Evolutionary conservation across 2,113 vertebrate species (phyloP).

Genomic region (Syrmaticus mikado): DNA sequence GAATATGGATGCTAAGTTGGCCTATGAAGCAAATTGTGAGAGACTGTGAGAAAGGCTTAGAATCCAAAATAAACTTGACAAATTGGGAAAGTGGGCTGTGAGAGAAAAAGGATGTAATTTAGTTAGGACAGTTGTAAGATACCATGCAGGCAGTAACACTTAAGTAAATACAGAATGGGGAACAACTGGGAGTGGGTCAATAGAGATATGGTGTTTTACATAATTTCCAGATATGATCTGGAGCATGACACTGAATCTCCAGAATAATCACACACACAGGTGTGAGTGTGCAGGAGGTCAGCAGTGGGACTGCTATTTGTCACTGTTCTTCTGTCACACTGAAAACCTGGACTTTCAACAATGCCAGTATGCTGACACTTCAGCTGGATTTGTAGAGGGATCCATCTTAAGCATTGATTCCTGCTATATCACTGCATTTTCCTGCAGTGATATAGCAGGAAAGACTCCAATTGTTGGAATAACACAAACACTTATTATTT

Average conservation of each 20-base stretch:
- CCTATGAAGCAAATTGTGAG: not conserved
- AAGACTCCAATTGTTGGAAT: not conserved
- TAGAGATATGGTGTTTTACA: not conserved
- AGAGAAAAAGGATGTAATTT: not conserved
- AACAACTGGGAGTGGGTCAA: not conserved
- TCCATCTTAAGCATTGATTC: too few species aligned
- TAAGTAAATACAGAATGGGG: not conserved
- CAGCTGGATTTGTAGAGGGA: not conserved
- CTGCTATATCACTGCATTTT: too few species aligned
- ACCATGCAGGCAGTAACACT: not conserved
- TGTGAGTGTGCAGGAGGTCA: not conserved
- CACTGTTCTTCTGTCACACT: not conserved
- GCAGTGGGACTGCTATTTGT: not conserved
- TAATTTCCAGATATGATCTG: not conserved
- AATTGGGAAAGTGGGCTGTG: not conserved
- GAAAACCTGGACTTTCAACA: not conserved
- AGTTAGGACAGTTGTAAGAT: not conserved
- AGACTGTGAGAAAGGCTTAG: not conserved
- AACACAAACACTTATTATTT: slow-evolving; percentile 20
- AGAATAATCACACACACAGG: not conserved
- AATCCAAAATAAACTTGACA: not conserved
- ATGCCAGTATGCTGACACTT: not conserved
- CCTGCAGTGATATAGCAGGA: not conserved
- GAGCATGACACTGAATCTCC: not conserved
- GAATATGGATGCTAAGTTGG: not conserved